Conservation (phyloP, 2,113 vertebrate species). For the Ceyx melanurus region DNA sequence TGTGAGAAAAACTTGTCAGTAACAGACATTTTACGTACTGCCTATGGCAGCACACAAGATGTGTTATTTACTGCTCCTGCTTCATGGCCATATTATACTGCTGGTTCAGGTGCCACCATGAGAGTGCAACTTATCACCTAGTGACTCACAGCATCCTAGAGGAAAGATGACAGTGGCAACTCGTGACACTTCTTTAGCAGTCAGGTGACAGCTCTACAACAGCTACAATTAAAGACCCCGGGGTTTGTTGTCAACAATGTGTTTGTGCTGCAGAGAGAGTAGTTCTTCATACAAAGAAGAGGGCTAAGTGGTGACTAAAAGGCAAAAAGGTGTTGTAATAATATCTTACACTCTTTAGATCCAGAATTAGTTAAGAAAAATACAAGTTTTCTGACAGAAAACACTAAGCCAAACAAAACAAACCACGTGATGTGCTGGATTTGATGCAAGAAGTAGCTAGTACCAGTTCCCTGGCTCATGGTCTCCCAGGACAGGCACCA, state of each 20-base stretch:
- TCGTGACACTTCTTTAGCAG: constrained; percentile 4
- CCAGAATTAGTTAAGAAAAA: neutral
- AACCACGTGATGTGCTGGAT: neutral
- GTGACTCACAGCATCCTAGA: constrained; percentile 45
- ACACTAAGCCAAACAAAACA: neutral
- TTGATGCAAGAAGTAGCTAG: neutral
- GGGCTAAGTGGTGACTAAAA: neutral
- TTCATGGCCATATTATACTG: neutral
- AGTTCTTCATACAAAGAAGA: neutral
- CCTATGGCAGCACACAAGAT: neutral
- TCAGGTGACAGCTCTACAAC: constrained; percentile 5
- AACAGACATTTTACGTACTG: constrained; percentile 44
- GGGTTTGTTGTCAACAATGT: neutral
- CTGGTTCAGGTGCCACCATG: constrained; percentile 57
- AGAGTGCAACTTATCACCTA: constrained; percentile 42
- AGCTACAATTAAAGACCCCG: constrained; percentile 26
- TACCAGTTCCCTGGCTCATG: accelerated
- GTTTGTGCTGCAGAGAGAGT: neutral
- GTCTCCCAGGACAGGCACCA: neutral
- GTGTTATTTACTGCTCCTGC: constrained; percentile 57
- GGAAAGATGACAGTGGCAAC: neutral
- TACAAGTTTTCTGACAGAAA: neutral
- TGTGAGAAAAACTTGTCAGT: constrained; percentile 18
- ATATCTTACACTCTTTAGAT: neutral
- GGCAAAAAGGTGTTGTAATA: neutral